A percentile compares a stretch with the other conserved stretches of the same genome.
These are phyloP conservation scores for Coilia nasus DNA, from an alignment of 2,797 vertebrate species.

Conservation along the genomic window DNA sequence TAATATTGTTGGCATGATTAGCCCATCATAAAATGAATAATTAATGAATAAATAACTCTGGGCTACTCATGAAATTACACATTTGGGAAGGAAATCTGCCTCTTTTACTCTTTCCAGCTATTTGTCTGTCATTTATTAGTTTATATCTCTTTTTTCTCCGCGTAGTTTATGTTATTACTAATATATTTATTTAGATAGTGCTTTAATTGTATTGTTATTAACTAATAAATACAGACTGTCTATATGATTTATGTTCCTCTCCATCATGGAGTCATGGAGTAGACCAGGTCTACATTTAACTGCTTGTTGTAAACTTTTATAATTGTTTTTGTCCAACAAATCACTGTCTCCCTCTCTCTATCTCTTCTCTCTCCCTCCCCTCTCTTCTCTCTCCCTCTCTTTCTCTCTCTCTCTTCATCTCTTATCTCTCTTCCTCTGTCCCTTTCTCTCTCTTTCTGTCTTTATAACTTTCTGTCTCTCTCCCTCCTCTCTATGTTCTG, in stretches of 20 bases:
- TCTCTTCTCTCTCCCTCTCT: neutral
- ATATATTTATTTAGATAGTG: no score
- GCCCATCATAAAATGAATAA: neutral
- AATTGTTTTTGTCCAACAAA: no score
- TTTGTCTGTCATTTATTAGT: conserved; percentile 52
- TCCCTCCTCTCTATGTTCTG: neutral
- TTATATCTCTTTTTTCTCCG: neutral
- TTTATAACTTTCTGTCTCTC: neutral
- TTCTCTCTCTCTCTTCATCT: neutral
- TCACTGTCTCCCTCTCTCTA: neutral
- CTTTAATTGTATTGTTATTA: no score
- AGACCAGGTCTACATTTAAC: no score
- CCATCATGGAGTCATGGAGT: no score
- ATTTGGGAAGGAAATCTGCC: neutral
- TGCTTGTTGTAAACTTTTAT: no score
- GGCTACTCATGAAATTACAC: no score
- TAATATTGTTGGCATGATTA: neutral
- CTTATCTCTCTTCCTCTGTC: conserved; percentile 5
- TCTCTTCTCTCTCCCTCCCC: neutral
- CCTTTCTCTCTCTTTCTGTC: no score
- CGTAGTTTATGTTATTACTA: no score
- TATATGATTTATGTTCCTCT: no score
- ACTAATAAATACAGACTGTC: no score
- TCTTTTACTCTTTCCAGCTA: neutral
- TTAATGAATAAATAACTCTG: neutral